Conservation (phyloP, 2,888 invertebrate species). For the Eilema griseolum region DNA sequence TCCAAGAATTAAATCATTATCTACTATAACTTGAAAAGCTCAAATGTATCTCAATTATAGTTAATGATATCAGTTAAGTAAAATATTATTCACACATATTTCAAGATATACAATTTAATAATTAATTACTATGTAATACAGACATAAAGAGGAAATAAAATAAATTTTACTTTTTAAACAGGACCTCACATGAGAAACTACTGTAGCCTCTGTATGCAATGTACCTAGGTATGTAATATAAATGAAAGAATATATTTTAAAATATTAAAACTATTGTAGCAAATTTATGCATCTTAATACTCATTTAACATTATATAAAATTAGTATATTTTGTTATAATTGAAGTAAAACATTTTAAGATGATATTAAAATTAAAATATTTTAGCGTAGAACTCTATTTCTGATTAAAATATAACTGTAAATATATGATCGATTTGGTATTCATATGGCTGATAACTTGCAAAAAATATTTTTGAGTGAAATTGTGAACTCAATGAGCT, state of each 20-base stretch:
- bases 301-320: not conserved
- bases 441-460: no score
- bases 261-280: not conserved
- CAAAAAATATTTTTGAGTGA: no score
- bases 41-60: not conserved
- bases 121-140: not conserved
- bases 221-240: not conserved
- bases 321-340: not conserved
- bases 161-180: not conserved
- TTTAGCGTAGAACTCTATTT: not conserved
- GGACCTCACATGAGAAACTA: not conserved
- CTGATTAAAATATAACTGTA: no score
- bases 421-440: no score
- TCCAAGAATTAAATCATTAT: not conserved
- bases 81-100: not conserved
- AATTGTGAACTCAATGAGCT: no score
- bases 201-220: no score
- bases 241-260: not conserved
- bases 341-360: not conserved
- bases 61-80: not conserved
- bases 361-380: not conserved
- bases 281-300: not conserved
- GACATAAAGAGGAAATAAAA: not conserved
- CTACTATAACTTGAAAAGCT: not conserved
- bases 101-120: not conserved